Conservation (phyloP, 2,888 invertebrate genomes). For the Heterodera filipjevi region DNA sequence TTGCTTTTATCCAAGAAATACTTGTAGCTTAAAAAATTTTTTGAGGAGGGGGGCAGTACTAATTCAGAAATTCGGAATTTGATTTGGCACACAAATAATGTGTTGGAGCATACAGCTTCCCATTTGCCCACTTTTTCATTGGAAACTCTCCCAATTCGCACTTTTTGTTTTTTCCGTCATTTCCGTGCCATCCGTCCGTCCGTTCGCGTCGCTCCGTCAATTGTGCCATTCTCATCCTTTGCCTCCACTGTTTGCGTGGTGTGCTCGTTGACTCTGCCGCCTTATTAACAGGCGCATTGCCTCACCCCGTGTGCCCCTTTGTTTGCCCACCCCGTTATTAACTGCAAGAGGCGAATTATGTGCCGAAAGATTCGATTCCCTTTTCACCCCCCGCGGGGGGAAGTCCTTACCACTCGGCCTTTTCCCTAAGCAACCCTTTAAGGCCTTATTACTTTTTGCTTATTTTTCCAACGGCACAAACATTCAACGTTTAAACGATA, state of each 20-base stretch:
- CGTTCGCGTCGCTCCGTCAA: neutral
- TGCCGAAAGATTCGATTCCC: neutral
- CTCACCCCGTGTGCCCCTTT: neutral
- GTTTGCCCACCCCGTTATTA: constrained; percentile 5
- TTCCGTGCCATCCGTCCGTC: neutral
- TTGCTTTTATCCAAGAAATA: too few species aligned
- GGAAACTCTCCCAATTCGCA: too few species aligned
- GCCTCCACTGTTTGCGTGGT: neutral
- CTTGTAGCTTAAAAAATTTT: too few species aligned
- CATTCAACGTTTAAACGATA: neutral
- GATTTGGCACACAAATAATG: too few species aligned
- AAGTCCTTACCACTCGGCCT: neutral
- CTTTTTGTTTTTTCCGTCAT: neutral
- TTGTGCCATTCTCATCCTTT: neutral
- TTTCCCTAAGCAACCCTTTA: constrained; percentile 5
- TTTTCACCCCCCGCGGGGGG: neutral
- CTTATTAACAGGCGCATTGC: neutral
- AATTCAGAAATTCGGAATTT: too few species aligned
- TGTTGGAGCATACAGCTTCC: too few species aligned
- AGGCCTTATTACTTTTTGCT: neutral
- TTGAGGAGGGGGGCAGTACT: too few species aligned
- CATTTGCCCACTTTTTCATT: too few species aligned
- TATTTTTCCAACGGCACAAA: neutral
- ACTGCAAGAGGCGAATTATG: neutral
- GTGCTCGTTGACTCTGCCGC: neutral